A percentile compares a stretch with the other conserved stretches of the same genome.
Evolutionary conservation across 2,888 invertebrate species (phyloP).

Genomic region (Allophyes oxyacanthae): DNA sequence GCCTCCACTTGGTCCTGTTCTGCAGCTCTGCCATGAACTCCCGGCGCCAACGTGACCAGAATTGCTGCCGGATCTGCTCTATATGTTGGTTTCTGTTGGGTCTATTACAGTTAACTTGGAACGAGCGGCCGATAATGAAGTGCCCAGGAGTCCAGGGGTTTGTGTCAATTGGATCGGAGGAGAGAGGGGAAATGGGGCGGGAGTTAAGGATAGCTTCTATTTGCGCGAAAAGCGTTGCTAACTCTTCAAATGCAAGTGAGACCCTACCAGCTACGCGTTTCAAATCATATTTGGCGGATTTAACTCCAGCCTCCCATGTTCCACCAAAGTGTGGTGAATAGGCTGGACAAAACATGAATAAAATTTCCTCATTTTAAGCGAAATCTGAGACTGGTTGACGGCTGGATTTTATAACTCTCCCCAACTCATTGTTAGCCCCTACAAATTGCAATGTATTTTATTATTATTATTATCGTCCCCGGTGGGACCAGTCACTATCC

Average conservation of each 20-base stretch:
- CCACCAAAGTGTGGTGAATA: constrained; percentile 13
- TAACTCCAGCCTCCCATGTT: constrained; percentile 5
- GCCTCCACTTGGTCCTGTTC: neutral
- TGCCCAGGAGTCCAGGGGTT: constrained; percentile 13
- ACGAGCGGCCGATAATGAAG: constrained; percentile 1
- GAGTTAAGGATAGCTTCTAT: constrained; percentile 21
- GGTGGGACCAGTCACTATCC: neutral
- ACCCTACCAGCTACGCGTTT: constrained; percentile 3
- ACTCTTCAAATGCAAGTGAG: constrained; percentile 13
- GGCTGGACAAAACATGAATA: constrained; percentile 5
- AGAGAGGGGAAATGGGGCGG: constrained; percentile 13
- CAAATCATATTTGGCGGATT: constrained; percentile 12
- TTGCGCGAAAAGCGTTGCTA: constrained; percentile 14
- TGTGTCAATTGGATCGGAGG: constrained; percentile 8
- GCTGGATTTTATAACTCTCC: neutral
- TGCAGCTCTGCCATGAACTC: neutral
- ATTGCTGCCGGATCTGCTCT: neutral
- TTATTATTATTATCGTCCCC: neutral
- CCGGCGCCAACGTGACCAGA: neutral
- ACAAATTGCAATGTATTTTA: constrained; percentile 7
- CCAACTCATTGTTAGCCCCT: constrained; percentile 8
- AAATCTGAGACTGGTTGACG: neutral
- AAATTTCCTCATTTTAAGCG: neutral
- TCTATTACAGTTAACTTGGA: too few species aligned
- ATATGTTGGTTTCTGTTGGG: too few species aligned